These are phyloP conservation scores for Athalia circularis DNA, from an alignment of 2,888 invertebrate genomes.

Conservation along the genomic window DNA sequence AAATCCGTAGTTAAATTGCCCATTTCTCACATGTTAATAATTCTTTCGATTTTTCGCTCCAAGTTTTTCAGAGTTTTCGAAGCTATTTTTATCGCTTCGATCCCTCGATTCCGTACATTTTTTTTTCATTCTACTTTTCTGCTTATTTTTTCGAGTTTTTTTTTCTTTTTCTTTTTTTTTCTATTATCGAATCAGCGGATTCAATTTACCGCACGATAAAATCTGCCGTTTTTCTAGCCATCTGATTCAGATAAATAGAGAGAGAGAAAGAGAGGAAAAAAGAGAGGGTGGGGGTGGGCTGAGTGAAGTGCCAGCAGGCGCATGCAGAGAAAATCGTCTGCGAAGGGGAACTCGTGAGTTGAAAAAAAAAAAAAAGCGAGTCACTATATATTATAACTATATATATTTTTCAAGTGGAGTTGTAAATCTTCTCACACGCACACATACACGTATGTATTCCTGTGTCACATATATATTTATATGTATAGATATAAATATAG, in stretches of 20 bases:
- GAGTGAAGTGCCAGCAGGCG: background rate
- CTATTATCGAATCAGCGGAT: constrained; percentile 60
- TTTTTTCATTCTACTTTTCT: constrained; percentile 32
- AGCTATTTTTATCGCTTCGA: background rate
- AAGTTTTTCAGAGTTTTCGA: background rate
- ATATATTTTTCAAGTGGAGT: background rate
- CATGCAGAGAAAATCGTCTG: background rate
- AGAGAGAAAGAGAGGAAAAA: constrained; percentile 15
- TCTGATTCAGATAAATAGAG: constrained; percentile 59
- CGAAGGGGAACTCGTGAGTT: background rate
- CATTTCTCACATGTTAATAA: too few species aligned
- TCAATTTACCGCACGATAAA: constrained; percentile 68
- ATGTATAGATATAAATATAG: too few species aligned
- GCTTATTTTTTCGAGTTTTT: constrained; percentile 21
- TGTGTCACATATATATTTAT: too few species aligned
- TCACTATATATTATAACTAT: too few species aligned
- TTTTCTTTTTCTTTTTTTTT: constrained; percentile 46
- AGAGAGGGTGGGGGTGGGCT: background rate
- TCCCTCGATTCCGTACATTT: background rate
- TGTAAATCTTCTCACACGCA: background rate
- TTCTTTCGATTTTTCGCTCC: background rate
- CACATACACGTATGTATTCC: too few species aligned
- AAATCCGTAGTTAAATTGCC: too few species aligned
- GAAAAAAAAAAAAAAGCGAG: background rate
- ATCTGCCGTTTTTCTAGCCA: constrained; percentile 63